phyloP scores from a whole-genome alignment of 2,797 vertebrate genomes.

The Neostethus bicornis region DNA sequence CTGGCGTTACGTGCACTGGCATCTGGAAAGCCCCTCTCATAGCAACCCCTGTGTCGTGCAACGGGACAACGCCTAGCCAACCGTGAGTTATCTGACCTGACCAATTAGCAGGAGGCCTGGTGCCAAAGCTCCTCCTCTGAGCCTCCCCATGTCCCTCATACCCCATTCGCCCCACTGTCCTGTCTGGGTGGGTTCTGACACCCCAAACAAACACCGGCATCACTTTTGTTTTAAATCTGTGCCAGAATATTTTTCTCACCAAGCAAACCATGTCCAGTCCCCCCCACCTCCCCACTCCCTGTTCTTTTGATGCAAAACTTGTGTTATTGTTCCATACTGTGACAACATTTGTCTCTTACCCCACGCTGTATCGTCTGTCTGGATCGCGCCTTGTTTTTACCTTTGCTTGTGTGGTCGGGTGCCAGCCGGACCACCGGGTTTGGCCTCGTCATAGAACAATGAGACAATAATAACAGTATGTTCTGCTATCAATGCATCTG shows the following conservation, averaged over 20 bases:
- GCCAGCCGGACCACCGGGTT: conserved; percentile 12
- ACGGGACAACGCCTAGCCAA: conserved; percentile 72
- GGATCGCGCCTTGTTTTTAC: conserved; percentile 11
- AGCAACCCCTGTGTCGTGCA: conserved; percentile 64
- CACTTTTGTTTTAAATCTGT: conserved; percentile 33
- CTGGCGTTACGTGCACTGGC: conserved; percentile 69
- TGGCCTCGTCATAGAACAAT: neutral
- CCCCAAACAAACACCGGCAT: conserved; percentile 24
- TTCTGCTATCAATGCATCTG: neutral
- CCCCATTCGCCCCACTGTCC: conserved; percentile 5
- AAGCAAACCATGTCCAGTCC: conserved; percentile 14
- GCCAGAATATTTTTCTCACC: conserved; percentile 28
- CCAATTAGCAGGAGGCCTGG: conserved; percentile 83
- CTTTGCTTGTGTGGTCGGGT: conserved; percentile 7
- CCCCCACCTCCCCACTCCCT: conserved; percentile 1
- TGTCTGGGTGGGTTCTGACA: conserved; percentile 40
- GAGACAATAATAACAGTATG: neutral
- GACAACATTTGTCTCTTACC: conserved; percentile 45
- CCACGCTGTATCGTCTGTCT: conserved; percentile 25
- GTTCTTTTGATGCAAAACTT: conserved; percentile 16
- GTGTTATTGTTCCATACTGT: conserved; percentile 48
- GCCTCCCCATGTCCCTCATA: conserved; percentile 6
- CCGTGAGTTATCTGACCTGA: conserved; percentile 84
- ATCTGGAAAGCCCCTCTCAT: conserved; percentile 78
- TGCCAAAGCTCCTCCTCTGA: conserved; percentile 69